Evolutionary conservation across 2,113 vertebrate species (phyloP).

Genomic region (Bothrops jararaca): DNA sequence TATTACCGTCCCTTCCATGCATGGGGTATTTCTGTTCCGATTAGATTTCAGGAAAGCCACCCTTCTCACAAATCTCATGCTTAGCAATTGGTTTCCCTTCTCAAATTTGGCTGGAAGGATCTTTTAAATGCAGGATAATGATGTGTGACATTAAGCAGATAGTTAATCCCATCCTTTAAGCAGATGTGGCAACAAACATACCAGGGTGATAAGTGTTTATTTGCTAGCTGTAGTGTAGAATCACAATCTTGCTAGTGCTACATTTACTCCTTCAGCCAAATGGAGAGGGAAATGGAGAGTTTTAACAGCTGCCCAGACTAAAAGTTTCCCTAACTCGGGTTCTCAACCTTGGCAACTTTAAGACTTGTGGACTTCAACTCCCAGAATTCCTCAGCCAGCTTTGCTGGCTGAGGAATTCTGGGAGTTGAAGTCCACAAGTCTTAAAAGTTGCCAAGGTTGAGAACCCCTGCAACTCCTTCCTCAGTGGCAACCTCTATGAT

Average conservation of each 20-base stretch:
- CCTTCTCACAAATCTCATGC: constrained; percentile 24
- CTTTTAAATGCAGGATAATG: constrained; percentile 44
- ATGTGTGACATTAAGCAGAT: constrained; percentile 23
- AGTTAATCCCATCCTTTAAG: constrained; percentile 53
- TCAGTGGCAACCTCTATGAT: constrained; percentile 14
- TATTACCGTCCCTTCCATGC: constrained; percentile 7
- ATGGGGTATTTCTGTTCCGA: background rate
- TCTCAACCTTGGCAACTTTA: too few relatives aligned
- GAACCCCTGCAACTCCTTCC: too few relatives aligned
- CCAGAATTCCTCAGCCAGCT: too few relatives aligned
- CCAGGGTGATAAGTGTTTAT: constrained; percentile 51
- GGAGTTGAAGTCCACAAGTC: too few relatives aligned
- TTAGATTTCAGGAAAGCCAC: constrained; percentile 14
- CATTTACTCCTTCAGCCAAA: constrained; percentile 63
- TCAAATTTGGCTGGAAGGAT: constrained; percentile 49
- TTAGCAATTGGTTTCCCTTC: constrained; percentile 28
- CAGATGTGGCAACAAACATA: constrained; percentile 50
- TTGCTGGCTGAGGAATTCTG: too few relatives aligned
- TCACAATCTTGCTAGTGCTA: constrained; percentile 45
- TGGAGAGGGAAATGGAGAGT: constrained; percentile 47
- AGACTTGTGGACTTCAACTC: too few relatives aligned
- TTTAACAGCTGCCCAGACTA: constrained; percentile 47
- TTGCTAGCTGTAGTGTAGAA: constrained; percentile 51
- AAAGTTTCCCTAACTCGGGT: constrained; percentile 35
- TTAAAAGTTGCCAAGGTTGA: too few relatives aligned